Evolutionary conservation across 1,140 invertebrate genomes (phyloP).

Genomic region (Saccostrea glomerata): DNA sequence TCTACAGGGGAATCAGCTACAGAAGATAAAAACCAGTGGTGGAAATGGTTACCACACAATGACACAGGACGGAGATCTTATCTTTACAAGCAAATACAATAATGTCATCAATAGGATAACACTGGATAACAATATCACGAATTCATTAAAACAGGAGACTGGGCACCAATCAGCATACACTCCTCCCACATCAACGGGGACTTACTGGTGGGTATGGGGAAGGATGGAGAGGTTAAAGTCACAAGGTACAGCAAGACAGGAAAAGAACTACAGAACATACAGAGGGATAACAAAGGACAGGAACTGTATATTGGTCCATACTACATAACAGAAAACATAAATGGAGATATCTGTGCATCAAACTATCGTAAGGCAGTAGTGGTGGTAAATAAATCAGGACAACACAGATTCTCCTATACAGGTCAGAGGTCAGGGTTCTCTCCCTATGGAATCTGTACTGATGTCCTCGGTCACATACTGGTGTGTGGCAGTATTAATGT

Average conservation of each 20-base stretch:
- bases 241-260: conserved; percentile 8
- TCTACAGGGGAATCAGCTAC: neutral
- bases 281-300: neutral
- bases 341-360: neutral
- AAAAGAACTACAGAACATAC: neutral
- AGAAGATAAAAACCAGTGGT: neutral
- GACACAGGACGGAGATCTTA: neutral
- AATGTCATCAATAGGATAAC: neutral
- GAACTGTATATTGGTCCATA: neutral
- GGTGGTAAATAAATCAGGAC: neutral
- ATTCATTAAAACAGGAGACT: neutral
- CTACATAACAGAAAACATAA: neutral
- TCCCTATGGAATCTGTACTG: neutral
- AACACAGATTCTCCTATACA: neutral
- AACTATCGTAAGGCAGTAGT: neutral
- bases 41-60: neutral
- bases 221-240: neutral
- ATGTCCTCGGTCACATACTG: neutral
- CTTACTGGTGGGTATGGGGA: neutral
- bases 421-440: neutral
- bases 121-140: neutral
- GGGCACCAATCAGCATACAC: neutral
- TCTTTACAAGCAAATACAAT: neutral
- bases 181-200: neutral
- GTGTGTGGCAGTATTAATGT: neutral